phyloP scores from a whole-genome alignment of 2,888 invertebrate genomes.

The Hymenopus coronatus region DNA sequence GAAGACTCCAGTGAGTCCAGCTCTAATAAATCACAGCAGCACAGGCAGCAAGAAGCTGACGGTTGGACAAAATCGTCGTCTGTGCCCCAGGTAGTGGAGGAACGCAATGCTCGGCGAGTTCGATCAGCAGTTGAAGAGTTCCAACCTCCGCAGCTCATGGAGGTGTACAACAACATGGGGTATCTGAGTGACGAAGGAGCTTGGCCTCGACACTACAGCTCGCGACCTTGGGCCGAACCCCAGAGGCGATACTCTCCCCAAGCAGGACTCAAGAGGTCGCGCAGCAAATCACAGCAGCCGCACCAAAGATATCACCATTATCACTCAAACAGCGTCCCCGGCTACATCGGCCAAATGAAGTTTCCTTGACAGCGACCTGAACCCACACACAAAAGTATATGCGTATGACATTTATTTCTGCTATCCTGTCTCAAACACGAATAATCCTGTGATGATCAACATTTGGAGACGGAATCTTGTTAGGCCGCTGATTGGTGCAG shows the following conservation, averaged over 20 bases:
- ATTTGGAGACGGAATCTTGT: too few species aligned
- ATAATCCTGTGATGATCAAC: too few species aligned
- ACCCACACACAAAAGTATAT: neutral
- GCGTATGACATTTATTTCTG: neutral
- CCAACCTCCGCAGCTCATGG: constrained; percentile 61
- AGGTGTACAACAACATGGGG: constrained; percentile 57
- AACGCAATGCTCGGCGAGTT: neutral
- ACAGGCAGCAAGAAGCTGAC: constrained; percentile 49
- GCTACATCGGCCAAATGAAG: constrained; percentile 62
- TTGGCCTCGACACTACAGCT: constrained; percentile 49
- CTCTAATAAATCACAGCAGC: constrained; percentile 68
- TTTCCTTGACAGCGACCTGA: constrained; percentile 53
- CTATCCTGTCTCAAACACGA: too few species aligned
- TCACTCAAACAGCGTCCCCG: constrained; percentile 42
- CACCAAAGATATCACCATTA: constrained; percentile 51
- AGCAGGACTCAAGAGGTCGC: constrained; percentile 51
- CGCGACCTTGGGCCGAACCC: constrained; percentile 41
- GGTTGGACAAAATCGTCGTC: constrained; percentile 68
- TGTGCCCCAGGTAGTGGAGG: constrained; percentile 38
- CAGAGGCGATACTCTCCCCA: constrained; percentile 43
- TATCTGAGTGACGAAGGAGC: constrained; percentile 51
- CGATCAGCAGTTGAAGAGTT: constrained; percentile 28
- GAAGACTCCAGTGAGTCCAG: constrained; percentile 82
- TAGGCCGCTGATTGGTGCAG: neutral
- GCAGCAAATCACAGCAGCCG: constrained; percentile 63